A percentile compares a stretch with the other conserved stretches of the same genome.
Conservation (phyloP, 2,797 vertebrate species). For the Tachyglossus aculeatus region DNA sequence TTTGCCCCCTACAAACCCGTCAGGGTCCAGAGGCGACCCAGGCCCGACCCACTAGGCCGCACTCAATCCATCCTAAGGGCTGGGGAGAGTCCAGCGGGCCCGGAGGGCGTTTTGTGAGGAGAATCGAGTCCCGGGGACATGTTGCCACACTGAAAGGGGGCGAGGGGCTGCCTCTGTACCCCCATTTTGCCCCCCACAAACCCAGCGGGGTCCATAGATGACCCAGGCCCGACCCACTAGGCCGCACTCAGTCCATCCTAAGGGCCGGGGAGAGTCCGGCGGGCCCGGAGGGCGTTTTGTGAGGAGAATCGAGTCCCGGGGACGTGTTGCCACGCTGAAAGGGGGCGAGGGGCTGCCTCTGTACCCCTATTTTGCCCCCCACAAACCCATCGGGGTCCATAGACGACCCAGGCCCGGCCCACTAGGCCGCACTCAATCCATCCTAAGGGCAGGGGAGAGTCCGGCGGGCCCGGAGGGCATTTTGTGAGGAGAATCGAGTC, state of each 20-base stretch:
- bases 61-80: constrained; percentile 72
- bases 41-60: too few species aligned
- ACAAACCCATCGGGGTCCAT: background rate
- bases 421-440: constrained; percentile 68
- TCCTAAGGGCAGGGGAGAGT: too few species aligned
- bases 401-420: too few species aligned
- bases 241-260: constrained; percentile 65
- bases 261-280: too few species aligned
- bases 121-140: background rate
- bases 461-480: too few species aligned
- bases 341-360: background rate
- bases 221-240: too few species aligned
- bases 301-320: background rate
- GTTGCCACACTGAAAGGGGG: background rate
- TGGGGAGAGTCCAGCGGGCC: too few species aligned
- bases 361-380: background rate
- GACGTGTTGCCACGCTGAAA: background rate
- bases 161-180: background rate
- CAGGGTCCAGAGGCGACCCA: too few species aligned
- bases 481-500: too few species aligned
- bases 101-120: too few species aligned
- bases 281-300: too few species aligned
- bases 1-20: background rate
- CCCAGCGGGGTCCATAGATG: background rate
- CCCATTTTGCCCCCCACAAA: background rate